A percentile compares a stretch with the other conserved stretches of the same genome.
Conservation (phyloP, 2,797 vertebrate species). For the Phyllotis vaccarum region DNA sequence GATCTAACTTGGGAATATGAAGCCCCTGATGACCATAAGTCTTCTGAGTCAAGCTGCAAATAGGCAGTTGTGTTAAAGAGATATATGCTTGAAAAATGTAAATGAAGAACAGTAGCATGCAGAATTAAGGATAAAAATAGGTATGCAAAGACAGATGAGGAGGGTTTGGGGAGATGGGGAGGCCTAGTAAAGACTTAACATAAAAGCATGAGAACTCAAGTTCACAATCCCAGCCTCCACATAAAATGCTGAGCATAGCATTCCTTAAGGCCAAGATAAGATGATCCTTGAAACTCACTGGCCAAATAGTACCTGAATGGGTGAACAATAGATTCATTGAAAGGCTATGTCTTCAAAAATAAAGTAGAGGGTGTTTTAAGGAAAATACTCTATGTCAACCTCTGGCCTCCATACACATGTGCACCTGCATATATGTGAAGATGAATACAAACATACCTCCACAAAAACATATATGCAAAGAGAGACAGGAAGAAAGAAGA, state of each 20-base stretch:
- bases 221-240: background rate
- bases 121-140: background rate
- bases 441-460: background rate
- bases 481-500: too few species aligned
- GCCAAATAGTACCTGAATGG: background rate
- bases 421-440: background rate
- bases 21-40: background rate
- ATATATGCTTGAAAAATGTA: background rate
- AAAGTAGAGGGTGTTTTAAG: background rate
- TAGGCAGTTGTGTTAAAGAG: background rate
- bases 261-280: background rate
- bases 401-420: background rate
- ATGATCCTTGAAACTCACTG: background rate
- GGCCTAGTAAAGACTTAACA: background rate
- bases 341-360: background rate
- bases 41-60: background rate
- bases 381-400: background rate
- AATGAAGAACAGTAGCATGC: background rate
- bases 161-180: too few species aligned
- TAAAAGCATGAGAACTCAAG: background rate
- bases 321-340: background rate
- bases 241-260: background rate
- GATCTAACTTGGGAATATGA: background rate
- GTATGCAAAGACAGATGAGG: background rate
- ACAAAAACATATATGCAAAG: background rate